These are phyloP conservation scores for Lasioglossum malachurum DNA, from an alignment of 2,888 invertebrate genomes.

Conservation along the genomic window DNA sequence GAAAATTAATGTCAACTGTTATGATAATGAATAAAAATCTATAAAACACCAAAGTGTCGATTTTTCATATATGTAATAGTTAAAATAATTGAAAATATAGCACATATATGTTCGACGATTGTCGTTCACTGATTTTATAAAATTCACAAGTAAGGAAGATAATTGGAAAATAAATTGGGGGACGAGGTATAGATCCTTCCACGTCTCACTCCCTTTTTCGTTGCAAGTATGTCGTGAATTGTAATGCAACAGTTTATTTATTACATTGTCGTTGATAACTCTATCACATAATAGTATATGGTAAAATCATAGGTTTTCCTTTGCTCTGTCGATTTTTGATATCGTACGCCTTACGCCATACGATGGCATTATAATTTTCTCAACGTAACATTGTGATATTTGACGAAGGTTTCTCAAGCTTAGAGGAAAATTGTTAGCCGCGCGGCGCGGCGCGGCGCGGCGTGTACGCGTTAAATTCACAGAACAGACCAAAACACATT, in stretches of 20 bases:
- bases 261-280: constrained; percentile 78
- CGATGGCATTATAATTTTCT: constrained; percentile 62
- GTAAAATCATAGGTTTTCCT: constrained; percentile 61
- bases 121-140: not conserved
- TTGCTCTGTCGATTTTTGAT: constrained; percentile 54
- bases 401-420: constrained; percentile 52
- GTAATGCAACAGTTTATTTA: constrained; percentile 78
- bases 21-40: constrained; percentile 60
- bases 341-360: constrained; percentile 66
- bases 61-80: not conserved
- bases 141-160: not conserved
- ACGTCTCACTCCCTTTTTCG: constrained; percentile 11
- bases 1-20: constrained; percentile 53
- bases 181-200: constrained; percentile 14
- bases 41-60: constrained; percentile 35
- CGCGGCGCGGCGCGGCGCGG: constrained; percentile 53
- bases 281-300: constrained; percentile 79
- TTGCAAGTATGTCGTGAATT: constrained; percentile 60
- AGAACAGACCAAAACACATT: constrained; percentile 64
- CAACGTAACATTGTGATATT: constrained; percentile 60
- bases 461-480: constrained; percentile 51
- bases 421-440: constrained; percentile 55
- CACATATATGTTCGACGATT: too few relatives aligned
- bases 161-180: not conserved
- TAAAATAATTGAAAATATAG: too few relatives aligned